phyloP scores from a whole-genome alignment of 2,113 vertebrate genomes.

The Thermophis baileyi region DNA sequence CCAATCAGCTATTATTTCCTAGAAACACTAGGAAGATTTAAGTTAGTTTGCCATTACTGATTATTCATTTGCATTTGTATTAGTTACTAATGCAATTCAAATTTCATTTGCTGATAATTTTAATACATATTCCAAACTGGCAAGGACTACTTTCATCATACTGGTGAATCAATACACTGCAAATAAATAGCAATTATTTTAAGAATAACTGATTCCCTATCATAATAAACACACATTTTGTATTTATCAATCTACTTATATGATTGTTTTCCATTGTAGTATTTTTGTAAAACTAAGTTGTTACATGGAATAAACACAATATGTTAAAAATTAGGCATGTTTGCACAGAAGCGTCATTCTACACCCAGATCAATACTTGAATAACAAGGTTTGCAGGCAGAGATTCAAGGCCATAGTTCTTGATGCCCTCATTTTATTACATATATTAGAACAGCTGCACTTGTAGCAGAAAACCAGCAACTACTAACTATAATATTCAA shows the following conservation, averaged over 20 bases:
- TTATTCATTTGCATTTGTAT: slow-evolving; percentile 8
- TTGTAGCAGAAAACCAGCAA: not conserved
- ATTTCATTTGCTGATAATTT: not conserved
- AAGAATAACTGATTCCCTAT: not conserved
- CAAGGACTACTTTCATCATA: not conserved
- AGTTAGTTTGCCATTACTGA: not conserved
- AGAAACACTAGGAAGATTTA: slow-evolving; percentile 3
- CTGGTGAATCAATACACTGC: not conserved
- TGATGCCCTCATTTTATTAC: not conserved
- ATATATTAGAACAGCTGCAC: not conserved
- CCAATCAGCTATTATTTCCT: slow-evolving; percentile 59
- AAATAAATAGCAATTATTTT: not conserved
- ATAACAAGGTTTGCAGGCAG: not conserved
- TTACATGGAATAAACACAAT: not conserved
- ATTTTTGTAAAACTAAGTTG: not conserved
- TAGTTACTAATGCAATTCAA: not conserved
- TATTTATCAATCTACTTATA: not conserved
- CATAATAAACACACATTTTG: not conserved
- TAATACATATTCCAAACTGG: not conserved
- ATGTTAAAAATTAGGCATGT: not conserved
- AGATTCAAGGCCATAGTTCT: not conserved
- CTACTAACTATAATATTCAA: not conserved
- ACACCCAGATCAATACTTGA: not conserved
- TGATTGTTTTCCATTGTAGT: not conserved
- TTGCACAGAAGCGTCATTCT: not conserved